These are phyloP conservation scores for Drosophila atripex DNA, from an alignment of 2,888 invertebrate species.

Conservation along the genomic window DNA sequence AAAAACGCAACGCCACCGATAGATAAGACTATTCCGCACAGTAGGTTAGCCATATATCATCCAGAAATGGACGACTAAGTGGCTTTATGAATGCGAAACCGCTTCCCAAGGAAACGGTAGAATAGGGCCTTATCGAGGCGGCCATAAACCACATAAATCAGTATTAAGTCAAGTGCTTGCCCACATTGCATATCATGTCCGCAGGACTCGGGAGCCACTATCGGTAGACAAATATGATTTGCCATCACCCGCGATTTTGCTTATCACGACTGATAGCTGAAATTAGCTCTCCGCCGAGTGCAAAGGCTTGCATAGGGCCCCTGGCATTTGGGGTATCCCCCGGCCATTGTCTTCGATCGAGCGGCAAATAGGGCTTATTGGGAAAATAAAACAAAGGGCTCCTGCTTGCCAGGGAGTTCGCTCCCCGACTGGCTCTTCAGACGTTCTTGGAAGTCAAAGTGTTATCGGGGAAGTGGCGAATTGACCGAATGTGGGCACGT, in stretches of 20 bases:
- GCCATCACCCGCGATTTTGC: slow-evolving; percentile 1
- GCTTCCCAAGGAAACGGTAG: slow-evolving; percentile 1
- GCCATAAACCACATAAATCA: slow-evolving; percentile 39
- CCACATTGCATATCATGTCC: slow-evolving; percentile 5
- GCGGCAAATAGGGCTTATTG: neutral
- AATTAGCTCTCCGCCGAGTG: slow-evolving; percentile 10
- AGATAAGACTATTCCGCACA: slow-evolving; percentile 22
- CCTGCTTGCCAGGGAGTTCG: neutral
- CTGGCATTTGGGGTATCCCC: neutral
- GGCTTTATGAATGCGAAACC: slow-evolving; percentile 11
- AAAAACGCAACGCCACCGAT: slow-evolving; percentile 12
- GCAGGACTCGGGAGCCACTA: neutral
- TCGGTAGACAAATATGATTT: slow-evolving; percentile 13
- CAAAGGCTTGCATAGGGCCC: slow-evolving; percentile 3
- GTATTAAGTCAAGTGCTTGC: slow-evolving; percentile 35
- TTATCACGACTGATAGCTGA: slow-evolving; percentile 6
- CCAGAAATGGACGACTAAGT: slow-evolving; percentile 7
- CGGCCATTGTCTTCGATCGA: neutral
- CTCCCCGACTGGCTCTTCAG: neutral
- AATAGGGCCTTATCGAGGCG: slow-evolving; percentile 9
- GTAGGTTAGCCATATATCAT: slow-evolving; percentile 19
- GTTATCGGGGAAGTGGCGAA: neutral
- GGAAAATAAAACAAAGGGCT: neutral
- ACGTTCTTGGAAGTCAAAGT: slow-evolving; percentile 2
- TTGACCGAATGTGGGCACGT: slow-evolving; percentile 21